Evolutionary conservation across 2,797 vertebrate genomes (phyloP), one percentile per base, ranked within the genome.

Genomic region (Rhinophrynus dorsalis): DNA sequence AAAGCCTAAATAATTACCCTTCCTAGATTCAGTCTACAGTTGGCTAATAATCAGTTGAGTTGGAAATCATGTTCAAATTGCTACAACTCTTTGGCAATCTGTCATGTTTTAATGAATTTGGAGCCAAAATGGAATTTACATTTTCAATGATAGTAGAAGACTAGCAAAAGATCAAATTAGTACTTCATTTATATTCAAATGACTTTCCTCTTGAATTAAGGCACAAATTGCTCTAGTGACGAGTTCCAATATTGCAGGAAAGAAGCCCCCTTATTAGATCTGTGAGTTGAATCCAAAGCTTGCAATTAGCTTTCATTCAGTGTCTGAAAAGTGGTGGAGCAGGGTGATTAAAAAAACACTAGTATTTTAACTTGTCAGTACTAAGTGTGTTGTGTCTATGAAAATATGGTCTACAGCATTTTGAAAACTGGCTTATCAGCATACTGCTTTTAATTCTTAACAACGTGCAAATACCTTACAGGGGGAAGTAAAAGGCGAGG

Each of bases 1-100:
- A 64, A 55, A 77, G 75, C 68, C 58, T 64, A 59, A 61, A 75
- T 51, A 74, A 77, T 79, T 75, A 44, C 27, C 74, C 76, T 71
- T 67, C 26, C 24, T 57, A 44, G 71, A 51, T 79, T 52, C 61
- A 21, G 47, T 70, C 51, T 69, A 57, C 63, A 40, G 26, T 35
- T 18, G 11, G 1, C 40, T 52, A 65, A 64, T 35, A 32, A 68
- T 68, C 30, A 44, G 55, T 48, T 62, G 32, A 62, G 54, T n/a
- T n/a, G n/a, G n/a, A n/a, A n/a, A 70, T 33, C 50, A 58, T 24
- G 62, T 42, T 59, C 59, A 59, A 44, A 47, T 55, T 57, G 37
- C 30, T 66, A 63, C 38, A 55, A 58, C 77, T 23, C 61, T 26
- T 50, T 78, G 75, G 74, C 74, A 78, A 78, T 51, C 54, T 52